Base-by-base conservation (phyloP, 2,797 vertebrate genomes). In the Pelodytes ibericus region DNA sequence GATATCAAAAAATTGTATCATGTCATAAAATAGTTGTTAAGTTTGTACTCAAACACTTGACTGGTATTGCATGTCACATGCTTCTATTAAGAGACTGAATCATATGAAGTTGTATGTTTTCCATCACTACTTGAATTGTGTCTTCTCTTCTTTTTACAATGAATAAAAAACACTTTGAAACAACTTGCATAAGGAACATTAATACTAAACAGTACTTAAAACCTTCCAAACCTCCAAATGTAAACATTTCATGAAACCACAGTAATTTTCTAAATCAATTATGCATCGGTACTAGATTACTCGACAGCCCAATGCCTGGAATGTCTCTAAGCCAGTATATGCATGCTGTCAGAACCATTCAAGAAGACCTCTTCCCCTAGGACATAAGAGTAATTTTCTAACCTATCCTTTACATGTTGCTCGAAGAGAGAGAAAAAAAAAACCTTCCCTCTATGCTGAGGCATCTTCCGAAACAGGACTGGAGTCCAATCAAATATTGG, bases 271-370 rank as follows among this genome's bases (percentile, higher is more conserved):
- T 82, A 85, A 83, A 51, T 22, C 0, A 53, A 69, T 84, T 85
- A 70, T 80, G 63, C 44, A 57, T 80, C 44, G 26, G 15, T 84
- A 82, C 92, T 87, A 89, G 86, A 82, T 68, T 63, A 71, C 39
- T 62, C 90, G 86, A 91, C 86, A 90, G 82, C 81, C 85, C 84
- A 80, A 86, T 85, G 88, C 75, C 76, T 74, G 80, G 84, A 81
- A 78, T 81, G 77, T 86, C 86, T 91, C 86, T 88, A 84, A 87
- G 84, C 49, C 49, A 53, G 84, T 87, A 78, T 82, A 81, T 79
- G 64, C 59, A 61, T 2, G 3, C 71, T 71, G 56, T 39, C 60
- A 78, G 51, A 66, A 80, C 0, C 57, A 72, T 72, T 81, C 72
- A 80, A 85, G 80, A 25, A 86, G 74, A 85, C 82, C 82, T 88